Base-by-base conservation (phyloP, 1,140 invertebrate species). In the Gonioctena quinquepunctata region DNA sequence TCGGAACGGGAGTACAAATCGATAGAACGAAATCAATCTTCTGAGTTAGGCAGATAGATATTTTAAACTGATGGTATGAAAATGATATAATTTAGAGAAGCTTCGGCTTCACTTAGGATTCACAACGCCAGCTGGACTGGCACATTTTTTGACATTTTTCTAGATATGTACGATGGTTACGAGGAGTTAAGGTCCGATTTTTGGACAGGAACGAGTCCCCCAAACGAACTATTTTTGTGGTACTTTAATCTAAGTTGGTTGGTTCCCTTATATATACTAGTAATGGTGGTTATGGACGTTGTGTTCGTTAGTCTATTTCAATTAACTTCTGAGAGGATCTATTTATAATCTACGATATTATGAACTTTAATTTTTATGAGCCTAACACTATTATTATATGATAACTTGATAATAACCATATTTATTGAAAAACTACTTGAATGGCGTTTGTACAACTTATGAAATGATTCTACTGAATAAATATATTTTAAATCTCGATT, bases 91-190 rank as follows among this genome's bases (percentile, higher is more conserved):
- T 25, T 60, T 26, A 27, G 25, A 27, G 57, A 60, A 25, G 57
- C 57, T 25, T 25, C n/a, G 57, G 57, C 57, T 25, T 60, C 57
- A 0, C 18, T n/a, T 60, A 28, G 50, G 57, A 26, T 16, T 27
- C 26, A 60, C 33, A n/a, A n/a, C 6, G 57, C 18, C 57, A 28
- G 25, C 25, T 60, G 22, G 7, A 23, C 25, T 28, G 57, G 57
- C 57, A 60, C 16, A 54, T 8, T 8, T 18, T 28, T 60, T 60
- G 16, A 25, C 21, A 60, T 11, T 60, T 60, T 60, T 60, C 22
- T 60, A 60, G 57, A 60, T 60, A n/a, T n/a, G 33, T 42, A n/a
- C 33, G 11, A 26, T 60, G 57, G 57, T 25, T 25, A 13, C 21
- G 25, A 60, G 26, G 18, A 54, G n/a, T 42, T n/a, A n/a, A 42